Evolutionary conservation across 2,797 vertebrate genomes (phyloP).

Genomic region (Crocidura indochinensis): DNA sequence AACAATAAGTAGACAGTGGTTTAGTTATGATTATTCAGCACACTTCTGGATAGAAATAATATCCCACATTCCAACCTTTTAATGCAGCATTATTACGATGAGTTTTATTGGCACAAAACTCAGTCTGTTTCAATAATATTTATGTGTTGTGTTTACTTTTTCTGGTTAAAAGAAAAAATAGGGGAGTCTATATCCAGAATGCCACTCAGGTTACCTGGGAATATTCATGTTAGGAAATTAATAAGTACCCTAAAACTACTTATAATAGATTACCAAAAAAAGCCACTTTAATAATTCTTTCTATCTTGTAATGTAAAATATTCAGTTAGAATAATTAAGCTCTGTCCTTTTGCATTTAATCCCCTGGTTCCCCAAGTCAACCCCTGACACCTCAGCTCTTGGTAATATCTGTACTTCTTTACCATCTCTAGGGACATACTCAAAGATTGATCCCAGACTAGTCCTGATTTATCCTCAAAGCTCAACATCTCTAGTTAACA

Average conservation of each 20-base stretch:
- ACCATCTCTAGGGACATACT: not conserved
- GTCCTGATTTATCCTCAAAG: not conserved
- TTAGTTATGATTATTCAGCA: not conserved
- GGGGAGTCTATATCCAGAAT: not conserved
- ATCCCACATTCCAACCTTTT: not conserved
- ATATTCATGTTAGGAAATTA: conserved; percentile 29
- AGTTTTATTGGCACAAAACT: conserved; percentile 10
- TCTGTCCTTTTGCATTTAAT: not conserved
- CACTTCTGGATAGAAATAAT: not conserved
- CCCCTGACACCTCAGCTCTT: not conserved
- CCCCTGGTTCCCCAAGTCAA: not conserved
- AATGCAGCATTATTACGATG: not conserved
- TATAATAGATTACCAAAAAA: not conserved
- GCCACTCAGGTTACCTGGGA: not conserved
- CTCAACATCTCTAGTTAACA: conserved; percentile 26
- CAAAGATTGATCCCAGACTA: not conserved
- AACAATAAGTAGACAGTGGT: not conserved
- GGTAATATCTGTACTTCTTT: conserved; percentile 34
- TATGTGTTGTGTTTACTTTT: conserved; percentile 50
- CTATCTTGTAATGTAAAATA: not conserved
- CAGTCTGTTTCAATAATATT: conserved; percentile 20
- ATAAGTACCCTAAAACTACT: not conserved
- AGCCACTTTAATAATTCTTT: conserved; percentile 28
- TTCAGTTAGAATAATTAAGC: conserved; percentile 23
- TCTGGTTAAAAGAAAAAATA: not conserved